Conservation (phyloP, 2,113 vertebrate genomes). For the Anarhynchus alexandrinus region DNA sequence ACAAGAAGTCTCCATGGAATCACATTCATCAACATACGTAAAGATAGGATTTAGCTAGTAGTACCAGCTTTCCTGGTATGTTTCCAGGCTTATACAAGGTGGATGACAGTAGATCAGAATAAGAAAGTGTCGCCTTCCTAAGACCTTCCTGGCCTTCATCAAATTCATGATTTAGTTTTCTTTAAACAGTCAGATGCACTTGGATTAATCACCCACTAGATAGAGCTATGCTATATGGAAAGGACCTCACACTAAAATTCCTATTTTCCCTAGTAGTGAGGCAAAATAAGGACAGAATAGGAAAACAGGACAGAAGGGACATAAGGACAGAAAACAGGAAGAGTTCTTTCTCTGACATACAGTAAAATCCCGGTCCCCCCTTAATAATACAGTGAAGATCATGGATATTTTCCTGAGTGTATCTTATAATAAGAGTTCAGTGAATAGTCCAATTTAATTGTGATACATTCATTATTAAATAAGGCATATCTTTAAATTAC, state of each 20-base stretch:
- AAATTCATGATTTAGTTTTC: not conserved
- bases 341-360: not conserved
- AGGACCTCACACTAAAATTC: not conserved
- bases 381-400: not conserved
- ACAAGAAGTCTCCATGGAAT: not conserved
- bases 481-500: not conserved
- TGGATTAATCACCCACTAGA: slow-evolving; percentile 32
- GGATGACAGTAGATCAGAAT: not conserved
- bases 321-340: no score
- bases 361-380: not conserved
- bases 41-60: not conserved
- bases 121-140: not conserved
- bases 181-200: not conserved
- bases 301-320: no score
- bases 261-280: not conserved
- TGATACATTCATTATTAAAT: slow-evolving; percentile 7
- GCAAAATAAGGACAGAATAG: not conserved
- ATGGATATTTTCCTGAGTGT: not conserved
- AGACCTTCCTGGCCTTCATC: not conserved
- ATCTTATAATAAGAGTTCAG: not conserved
- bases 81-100: not conserved
- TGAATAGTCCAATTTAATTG: not conserved
- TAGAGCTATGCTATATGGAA: slow-evolving; percentile 30
- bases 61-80: not conserved
- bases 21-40: not conserved